A percentile compares a stretch with the other conserved stretches of the same genome.
Conservation (phyloP, 2,113 vertebrate genomes). For the Chloroceryle aenea region DNA sequence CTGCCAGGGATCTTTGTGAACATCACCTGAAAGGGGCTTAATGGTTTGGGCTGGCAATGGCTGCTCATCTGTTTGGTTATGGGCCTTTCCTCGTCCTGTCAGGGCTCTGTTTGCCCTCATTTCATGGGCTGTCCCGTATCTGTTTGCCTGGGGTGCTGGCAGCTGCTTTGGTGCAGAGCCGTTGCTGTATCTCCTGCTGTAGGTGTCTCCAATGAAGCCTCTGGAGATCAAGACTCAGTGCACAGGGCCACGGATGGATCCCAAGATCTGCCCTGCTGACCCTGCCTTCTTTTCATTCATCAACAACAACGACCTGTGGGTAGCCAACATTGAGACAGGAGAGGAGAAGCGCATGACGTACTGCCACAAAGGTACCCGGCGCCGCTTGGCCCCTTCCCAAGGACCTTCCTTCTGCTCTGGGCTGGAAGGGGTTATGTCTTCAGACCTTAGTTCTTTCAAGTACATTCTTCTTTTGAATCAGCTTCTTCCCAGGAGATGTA, state of each 20-base stretch:
- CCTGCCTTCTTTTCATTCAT: slow-evolving; percentile 94
- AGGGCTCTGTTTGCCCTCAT: background rate
- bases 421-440: background rate
- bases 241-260: slow-evolving; percentile 94
- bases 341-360: slow-evolving; percentile 90
- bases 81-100: background rate
- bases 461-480: background rate
- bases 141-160: background rate
- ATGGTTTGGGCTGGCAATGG: background rate
- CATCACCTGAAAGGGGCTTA: background rate
- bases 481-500: background rate
- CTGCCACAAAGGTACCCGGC: slow-evolving; percentile 88
- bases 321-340: slow-evolving; percentile 88
- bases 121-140: background rate
- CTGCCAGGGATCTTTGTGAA: background rate
- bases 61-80: fast-evolving
- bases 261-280: slow-evolving; percentile 92
- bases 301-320: slow-evolving; percentile 95
- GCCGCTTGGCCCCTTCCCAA: background rate
- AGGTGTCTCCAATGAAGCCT: slow-evolving; percentile 94
- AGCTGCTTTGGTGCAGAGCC: background rate
- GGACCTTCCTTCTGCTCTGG: background rate
- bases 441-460: background rate
- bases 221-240: slow-evolving; percentile 95
- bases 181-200: background rate